Evolutionary conservation across 2,888 invertebrate genomes (phyloP).

Genomic region (Phortica magna): DNA sequence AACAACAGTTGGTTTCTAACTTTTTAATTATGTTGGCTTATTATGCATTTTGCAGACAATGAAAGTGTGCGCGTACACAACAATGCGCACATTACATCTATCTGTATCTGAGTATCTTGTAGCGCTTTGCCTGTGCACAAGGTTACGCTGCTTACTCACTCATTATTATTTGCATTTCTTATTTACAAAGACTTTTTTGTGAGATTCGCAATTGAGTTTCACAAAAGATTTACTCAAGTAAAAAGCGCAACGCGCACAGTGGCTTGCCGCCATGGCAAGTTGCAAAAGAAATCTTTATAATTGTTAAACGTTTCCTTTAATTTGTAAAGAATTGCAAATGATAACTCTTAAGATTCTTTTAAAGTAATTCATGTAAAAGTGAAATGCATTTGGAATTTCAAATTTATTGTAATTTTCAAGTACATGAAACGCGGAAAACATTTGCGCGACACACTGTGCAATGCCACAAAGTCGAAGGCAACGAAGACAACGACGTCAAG

Average conservation of each 20-base stretch:
- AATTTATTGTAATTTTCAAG: background rate
- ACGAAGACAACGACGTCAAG: background rate
- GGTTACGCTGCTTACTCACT: slow-evolving; percentile 8
- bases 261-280: background rate
- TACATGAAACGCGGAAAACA: background rate
- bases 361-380: background rate
- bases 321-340: too few relatives aligned
- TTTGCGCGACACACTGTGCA: background rate
- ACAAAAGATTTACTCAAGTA: slow-evolving; percentile 8
- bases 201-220: background rate
- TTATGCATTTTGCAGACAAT: slow-evolving; percentile 48
- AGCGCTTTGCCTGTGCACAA: background rate
- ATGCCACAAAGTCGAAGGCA: background rate
- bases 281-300: background rate
- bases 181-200: slow-evolving; percentile 14
- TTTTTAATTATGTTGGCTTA: slow-evolving; percentile 44
- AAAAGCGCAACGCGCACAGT: slow-evolving; percentile 2
- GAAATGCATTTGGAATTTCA: background rate
- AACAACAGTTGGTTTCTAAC: slow-evolving; percentile 10
- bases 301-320: too few relatives aligned
- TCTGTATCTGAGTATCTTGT: background rate
- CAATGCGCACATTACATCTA: slow-evolving; percentile 57
- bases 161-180: slow-evolving; percentile 23
- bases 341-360: too few relatives aligned
- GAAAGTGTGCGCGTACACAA: slow-evolving; percentile 55